Evolutionary conservation across 2,113 vertebrate genomes (phyloP).

Genomic region (Syngnathus scovelli): DNA sequence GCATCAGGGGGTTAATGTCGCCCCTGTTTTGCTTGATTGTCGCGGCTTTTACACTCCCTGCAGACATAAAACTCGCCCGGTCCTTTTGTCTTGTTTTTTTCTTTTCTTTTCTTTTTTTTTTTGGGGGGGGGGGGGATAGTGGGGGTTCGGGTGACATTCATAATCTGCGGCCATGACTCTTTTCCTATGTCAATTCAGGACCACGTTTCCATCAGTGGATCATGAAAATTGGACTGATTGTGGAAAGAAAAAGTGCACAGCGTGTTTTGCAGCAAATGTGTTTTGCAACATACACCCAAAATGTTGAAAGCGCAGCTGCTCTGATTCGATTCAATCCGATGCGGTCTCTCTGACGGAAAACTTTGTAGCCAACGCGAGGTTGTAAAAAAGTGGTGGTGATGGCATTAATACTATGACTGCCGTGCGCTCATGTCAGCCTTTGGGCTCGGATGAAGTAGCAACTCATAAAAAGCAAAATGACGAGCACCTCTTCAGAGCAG

Average conservation of each 20-base stretch:
- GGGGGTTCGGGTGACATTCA: neutral
- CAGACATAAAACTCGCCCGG: neutral
- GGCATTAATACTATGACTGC: neutral
- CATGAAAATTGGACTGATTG: too few species aligned
- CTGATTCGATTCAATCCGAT: too few species aligned
- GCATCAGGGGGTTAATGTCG: neutral
- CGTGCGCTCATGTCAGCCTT: neutral
- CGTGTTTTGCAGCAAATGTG: too few species aligned
- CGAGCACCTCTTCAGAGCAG: neutral
- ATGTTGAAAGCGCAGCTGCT: too few species aligned
- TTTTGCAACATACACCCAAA: too few species aligned
- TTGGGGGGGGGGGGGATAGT: too few species aligned
- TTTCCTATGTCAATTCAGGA: too few species aligned
- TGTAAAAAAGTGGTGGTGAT: neutral
- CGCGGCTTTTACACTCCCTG: neutral
- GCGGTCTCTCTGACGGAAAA: too few species aligned
- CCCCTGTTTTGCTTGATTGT: neutral
- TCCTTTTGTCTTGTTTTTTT: neutral
- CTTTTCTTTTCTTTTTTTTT: too few species aligned
- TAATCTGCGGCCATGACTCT: neutral
- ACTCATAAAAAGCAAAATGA: neutral
- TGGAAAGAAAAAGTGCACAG: too few species aligned
- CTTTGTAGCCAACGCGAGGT: too few species aligned
- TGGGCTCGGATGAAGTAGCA: neutral
- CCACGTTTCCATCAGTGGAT: too few species aligned